Percentiles rank a stretch among this genome's conserved stretches.
phyloP scores from a whole-genome alignment of 2,797 vertebrate species.

The Notoglanidium macrostoma region DNA sequence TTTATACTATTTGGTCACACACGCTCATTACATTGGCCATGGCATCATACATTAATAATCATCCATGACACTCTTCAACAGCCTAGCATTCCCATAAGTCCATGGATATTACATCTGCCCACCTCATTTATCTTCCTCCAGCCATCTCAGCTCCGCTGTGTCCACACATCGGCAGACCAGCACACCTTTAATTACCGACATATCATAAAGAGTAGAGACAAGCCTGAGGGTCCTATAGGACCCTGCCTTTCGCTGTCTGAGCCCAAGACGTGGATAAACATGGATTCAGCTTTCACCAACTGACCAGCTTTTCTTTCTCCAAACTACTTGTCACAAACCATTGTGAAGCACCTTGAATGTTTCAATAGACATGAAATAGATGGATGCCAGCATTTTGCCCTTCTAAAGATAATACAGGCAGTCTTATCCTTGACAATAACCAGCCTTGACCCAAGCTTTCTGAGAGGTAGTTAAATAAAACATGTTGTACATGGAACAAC shows the following conservation, averaged over 20 bases:
- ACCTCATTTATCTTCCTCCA: conserved; percentile 90
- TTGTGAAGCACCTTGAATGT: not conserved
- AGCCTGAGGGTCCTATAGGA: conserved; percentile 70
- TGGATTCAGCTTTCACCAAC: not conserved
- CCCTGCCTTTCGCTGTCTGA: conserved; percentile 60
- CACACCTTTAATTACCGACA: conserved; percentile 88
- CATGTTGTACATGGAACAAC: not conserved
- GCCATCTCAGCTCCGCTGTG: conserved; percentile 55
- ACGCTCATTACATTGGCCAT: conserved; percentile 80
- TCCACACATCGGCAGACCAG: conserved; percentile 66
- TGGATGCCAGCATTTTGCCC: not conserved
- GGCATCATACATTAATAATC: conserved; percentile 91
- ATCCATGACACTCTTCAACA: conserved; percentile 89
- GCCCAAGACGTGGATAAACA: conserved; percentile 21
- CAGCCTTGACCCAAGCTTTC: not conserved
- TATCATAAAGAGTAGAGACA: conserved; percentile 87
- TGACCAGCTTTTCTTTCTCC: not conserved
- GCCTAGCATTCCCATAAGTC: conserved; percentile 85
- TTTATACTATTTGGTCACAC: conserved; percentile 62
- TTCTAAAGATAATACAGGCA: not conserved
- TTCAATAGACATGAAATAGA: conserved; percentile 6
- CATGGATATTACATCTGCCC: conserved; percentile 86
- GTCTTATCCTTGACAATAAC: not conserved
- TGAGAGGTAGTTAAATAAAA: not conserved
- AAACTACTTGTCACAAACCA: not conserved